These are phyloP conservation scores for Nowickia ferox DNA, from an alignment of 2,888 invertebrate genomes.

Conservation along the genomic window DNA sequence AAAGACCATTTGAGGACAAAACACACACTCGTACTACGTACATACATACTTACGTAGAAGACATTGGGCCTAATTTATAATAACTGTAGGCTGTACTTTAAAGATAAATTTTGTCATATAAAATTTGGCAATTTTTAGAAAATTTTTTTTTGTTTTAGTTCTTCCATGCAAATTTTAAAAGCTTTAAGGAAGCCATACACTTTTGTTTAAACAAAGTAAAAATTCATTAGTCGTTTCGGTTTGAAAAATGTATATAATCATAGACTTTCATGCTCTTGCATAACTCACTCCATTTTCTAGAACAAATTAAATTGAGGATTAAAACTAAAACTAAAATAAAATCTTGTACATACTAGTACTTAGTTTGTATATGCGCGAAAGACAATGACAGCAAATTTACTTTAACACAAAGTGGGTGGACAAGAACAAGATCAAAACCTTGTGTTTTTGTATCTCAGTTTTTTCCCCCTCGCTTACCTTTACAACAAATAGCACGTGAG, in stretches of 20 bases:
- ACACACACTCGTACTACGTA: background rate
- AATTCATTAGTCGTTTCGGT: conserved; percentile 29
- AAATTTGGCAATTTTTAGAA: background rate
- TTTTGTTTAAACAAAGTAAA: background rate
- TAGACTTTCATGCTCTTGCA: conserved; percentile 58
- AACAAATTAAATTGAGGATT: conserved; percentile 64
- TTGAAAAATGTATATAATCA: conserved; percentile 37
- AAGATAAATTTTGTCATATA: conserved; percentile 11
- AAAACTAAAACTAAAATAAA: conserved; percentile 19
- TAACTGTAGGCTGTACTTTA: background rate
- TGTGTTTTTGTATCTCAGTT: conserved; percentile 38
- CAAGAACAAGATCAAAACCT: conserved; percentile 71
- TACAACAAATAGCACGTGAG: conserved; percentile 67
- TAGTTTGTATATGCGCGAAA: conserved; percentile 29
- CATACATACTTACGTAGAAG: background rate
- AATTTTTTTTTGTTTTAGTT: background rate
- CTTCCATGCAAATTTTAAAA: background rate
- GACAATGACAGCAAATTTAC: conserved; percentile 71
- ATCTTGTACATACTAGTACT: conserved; percentile 18
- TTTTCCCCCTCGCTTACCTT: background rate
- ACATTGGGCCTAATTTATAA: background rate
- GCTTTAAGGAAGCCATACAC: background rate
- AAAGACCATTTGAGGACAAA: background rate
- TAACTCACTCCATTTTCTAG: conserved; percentile 55
- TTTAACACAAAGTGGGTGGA: conserved; percentile 71